Base-by-base conservation (phyloP, 1,140 invertebrate genomes). In the Plectrocnemia conspersa region DNA sequence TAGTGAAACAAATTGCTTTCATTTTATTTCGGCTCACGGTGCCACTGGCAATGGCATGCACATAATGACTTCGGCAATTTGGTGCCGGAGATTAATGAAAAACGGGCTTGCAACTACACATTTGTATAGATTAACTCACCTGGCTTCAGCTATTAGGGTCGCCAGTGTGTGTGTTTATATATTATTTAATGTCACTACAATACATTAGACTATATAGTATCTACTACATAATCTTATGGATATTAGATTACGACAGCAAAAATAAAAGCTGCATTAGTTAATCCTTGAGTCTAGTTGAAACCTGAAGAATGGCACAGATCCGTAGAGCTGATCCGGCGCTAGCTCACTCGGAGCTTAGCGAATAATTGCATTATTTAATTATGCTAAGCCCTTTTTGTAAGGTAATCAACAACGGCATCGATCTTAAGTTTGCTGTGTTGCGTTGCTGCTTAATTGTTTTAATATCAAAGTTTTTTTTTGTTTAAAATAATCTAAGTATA, bases 281-380 rank as follows among this genome's bases (percentile, higher is more conserved):
- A 15, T 38, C 35, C 35, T 9, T 6, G 35, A 5, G 35, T 38
- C 35, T 38, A 38, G 7, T 16, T 38, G 35, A 38, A 38, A 38
- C 35, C 35, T 38, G 35, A 38, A 38, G 35, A 38, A 38, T 38
- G 35, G 35, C 35, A 13, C 27, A n/a, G n/a, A n/a, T 29, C n/a
- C 6, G n/a, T n/a, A 38, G 18, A 16, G 10, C 13, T 9, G 35
- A 38, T 16, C 35, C 7, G 13, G 35, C 35, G 27, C 35, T 13
- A 7, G 13, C 35, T 16, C 18, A 10, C 5, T n/a, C n/a, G n/a
- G n/a, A 38, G 35, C 35, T 38, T 9, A 22, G 15, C 45, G 13
- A 35, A 36, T 50, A 50, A 50, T 50, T 50, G 33, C 47, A 50
- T 50, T 50, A 50, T 50, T 50, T 23, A 50, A 50, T 38, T 47